phyloP scores from a whole-genome alignment of 2,113 vertebrate genomes.

The Trogon surrucura region DNA sequence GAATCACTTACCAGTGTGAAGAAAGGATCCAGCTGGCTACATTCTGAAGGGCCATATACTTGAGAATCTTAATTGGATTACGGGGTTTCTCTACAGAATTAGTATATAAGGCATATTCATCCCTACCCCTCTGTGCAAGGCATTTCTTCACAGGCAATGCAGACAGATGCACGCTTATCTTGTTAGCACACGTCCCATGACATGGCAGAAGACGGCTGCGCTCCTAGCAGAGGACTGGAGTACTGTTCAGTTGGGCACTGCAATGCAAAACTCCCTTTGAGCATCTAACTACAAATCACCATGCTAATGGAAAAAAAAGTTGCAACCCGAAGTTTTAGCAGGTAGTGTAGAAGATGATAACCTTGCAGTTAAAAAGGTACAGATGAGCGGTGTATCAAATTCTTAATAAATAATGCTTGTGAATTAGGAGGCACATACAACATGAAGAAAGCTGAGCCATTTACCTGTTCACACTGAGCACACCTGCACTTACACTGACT shows the following conservation, averaged over 20 bases:
- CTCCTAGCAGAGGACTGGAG: neutral
- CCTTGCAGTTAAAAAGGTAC: neutral
- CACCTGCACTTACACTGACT: neutral
- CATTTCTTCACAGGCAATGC: neutral
- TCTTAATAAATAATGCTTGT: neutral
- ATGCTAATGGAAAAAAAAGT: accelerated
- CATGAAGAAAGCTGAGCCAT: neutral
- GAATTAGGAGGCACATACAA: neutral
- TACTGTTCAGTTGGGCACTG: neutral
- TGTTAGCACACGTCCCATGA: accelerated
- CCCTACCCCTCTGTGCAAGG: neutral
- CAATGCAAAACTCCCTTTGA: neutral
- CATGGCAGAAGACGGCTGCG: neutral
- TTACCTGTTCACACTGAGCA: neutral
- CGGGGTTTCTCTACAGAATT: neutral
- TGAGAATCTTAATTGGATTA: neutral
- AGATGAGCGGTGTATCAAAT: neutral
- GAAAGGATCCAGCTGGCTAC: neutral
- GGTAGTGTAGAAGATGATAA: neutral
- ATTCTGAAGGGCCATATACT: neutral
- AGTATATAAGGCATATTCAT: neutral
- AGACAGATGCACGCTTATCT: neutral
- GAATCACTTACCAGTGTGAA: neutral
- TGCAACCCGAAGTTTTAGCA: neutral
- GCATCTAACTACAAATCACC: neutral